These are phyloP conservation scores for Platysteira castanea DNA, from an alignment of 2,113 vertebrate species.

Conservation along the genomic window DNA sequence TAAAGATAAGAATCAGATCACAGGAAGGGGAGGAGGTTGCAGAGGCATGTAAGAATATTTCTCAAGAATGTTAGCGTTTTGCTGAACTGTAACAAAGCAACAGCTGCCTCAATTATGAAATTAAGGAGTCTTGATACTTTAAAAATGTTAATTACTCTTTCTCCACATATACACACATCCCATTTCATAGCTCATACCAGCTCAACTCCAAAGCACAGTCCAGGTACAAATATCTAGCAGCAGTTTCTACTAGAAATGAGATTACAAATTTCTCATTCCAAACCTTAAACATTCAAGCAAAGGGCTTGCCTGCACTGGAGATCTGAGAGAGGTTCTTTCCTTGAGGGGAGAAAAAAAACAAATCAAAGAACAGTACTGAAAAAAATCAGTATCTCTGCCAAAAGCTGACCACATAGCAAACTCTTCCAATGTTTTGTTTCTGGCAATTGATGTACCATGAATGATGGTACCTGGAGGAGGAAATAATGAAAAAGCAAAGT, in stretches of 20 bases:
- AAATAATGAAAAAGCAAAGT: neutral
- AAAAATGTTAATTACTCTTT: neutral
- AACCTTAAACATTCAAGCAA: neutral
- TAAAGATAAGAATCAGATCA: neutral
- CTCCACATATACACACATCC: neutral
- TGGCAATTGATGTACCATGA: neutral
- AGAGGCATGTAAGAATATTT: neutral
- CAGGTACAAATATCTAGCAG: neutral
- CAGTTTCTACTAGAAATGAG: neutral
- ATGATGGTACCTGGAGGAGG: neutral
- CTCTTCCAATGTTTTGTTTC: neutral
- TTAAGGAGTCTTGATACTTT: neutral
- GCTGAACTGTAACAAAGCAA: neutral
- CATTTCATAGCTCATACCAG: neutral
- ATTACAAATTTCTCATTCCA: neutral
- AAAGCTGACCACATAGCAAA: neutral
- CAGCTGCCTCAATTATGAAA: neutral
- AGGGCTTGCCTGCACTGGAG: neutral
- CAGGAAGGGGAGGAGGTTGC: neutral
- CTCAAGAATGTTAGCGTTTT: neutral
- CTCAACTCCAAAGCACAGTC: neutral
- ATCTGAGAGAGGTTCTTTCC: neutral
- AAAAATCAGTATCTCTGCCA: neutral
- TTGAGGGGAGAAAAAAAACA: neutral
- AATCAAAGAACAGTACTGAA: neutral